These are phyloP conservation scores for Equus quagga DNA, from an alignment of 2,113 vertebrate genomes.

Conservation along the genomic window DNA sequence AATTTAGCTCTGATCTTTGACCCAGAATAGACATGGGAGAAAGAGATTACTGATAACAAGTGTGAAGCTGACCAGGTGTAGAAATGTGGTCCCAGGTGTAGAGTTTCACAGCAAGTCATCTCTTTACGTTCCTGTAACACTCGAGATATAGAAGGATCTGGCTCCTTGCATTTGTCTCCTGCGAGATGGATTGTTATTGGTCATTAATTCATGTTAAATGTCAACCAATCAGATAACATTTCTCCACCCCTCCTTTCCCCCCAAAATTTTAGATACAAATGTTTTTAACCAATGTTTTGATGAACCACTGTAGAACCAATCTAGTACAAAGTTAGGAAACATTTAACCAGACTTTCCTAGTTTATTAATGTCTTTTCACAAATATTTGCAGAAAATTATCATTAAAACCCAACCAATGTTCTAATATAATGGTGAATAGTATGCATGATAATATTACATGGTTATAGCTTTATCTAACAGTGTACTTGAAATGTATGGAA, in stretches of 20 bases:
- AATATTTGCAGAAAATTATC: slow-evolving; percentile 41
- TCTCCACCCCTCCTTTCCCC: not conserved
- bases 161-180: not conserved
- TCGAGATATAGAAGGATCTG: not conserved
- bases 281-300: not conserved
- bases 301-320: not conserved
- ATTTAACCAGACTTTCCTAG: not conserved
- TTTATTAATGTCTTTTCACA: slow-evolving; percentile 52
- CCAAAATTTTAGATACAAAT: slow-evolving; percentile 9
- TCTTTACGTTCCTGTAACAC: not conserved
- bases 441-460: not conserved
- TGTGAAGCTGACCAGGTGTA: slow-evolving; percentile 64
- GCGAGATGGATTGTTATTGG: not conserved
- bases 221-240: not conserved
- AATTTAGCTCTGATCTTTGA: not conserved
- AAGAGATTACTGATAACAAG: slow-evolving; percentile 46
- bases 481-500: not conserved
- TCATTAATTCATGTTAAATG: not conserved
- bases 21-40: not conserved
- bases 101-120: slow-evolving; percentile 64
- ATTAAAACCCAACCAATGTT: not conserved
- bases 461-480: not conserved
- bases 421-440: slow-evolving; percentile 14
- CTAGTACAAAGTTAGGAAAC: slow-evolving; percentile 17
- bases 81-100: slow-evolving; percentile 60